Evolutionary conservation across 2,797 vertebrate genomes (phyloP).

Genomic region (Periparus ater): DNA sequence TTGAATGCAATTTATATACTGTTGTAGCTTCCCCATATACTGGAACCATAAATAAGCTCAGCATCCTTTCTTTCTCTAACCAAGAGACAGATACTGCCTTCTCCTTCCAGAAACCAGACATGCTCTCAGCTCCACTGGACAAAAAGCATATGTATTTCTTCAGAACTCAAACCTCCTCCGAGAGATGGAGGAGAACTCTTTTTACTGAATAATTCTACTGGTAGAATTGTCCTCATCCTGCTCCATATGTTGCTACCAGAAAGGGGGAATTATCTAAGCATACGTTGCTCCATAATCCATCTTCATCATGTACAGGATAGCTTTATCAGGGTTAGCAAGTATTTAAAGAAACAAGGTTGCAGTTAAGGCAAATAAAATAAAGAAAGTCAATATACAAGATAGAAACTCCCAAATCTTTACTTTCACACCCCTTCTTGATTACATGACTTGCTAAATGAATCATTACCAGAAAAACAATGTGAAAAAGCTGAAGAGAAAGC

Average conservation of each 20-base stretch:
- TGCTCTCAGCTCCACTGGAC: neutral
- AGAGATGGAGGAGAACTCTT: neutral
- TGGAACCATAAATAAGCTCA: neutral
- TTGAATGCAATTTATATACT: neutral
- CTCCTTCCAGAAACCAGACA: neutral
- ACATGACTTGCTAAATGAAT: neutral
- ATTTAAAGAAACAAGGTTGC: neutral
- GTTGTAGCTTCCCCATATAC: neutral
- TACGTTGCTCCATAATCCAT: neutral
- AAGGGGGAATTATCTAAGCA: neutral
- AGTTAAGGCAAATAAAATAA: neutral
- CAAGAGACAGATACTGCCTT: neutral
- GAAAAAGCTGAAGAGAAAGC: neutral
- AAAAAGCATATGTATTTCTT: neutral
- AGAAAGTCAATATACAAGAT: neutral
- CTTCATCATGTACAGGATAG: neutral
- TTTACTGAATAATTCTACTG: neutral
- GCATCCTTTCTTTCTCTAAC: neutral
- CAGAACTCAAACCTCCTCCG: neutral
- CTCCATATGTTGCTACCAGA: neutral
- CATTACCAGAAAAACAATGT: neutral
- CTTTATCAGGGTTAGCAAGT: fast-evolving
- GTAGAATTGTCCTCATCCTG: neutral
- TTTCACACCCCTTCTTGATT: neutral
- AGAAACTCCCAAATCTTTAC: neutral